Evolutionary conservation across 2,888 invertebrate genomes (phyloP), one percentile per base, ranked within the genome.

Genomic region (Vannuccia rotundouncinata): DNA sequence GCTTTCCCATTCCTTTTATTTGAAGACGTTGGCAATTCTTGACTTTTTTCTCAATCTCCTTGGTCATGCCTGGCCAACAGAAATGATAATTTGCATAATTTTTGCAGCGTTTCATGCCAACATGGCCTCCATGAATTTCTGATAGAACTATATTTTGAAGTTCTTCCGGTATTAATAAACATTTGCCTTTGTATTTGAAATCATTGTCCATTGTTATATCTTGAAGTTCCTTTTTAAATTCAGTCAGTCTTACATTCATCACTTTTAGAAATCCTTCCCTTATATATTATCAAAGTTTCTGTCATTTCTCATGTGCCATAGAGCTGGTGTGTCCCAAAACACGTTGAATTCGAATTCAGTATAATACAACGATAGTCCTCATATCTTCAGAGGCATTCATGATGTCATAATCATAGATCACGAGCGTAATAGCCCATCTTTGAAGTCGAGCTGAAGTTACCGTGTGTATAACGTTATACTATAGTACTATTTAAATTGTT

Each of bases 71-170:
- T 31, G 29, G 29, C 29, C 75, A 75, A 31, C 29, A 75, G 75
- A 29, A 75, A 29, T 29, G 17, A 31, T 13, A 31, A 31, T 29
- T 13, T 10, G 29, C 75, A 31, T 75, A 31, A 31, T 22, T 31
- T 31, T 75, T 75, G 75, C 75, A 75, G 13, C 31, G 17, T 75
- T 75, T 29, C 30, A 75, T 75, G 75, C 75, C 75, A 75, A 75
- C 29, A 31, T 28, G 75, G 31, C 29, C 75, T 13, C 75, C 31
- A 75, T 75, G 28, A 75, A 75, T 75, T 31, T 75, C 25, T 31
- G 2, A 31, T 31, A 75, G 29, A 17, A 75, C 75, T 29, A 27
- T 29, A 31, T 75, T 29, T 31, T 75, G 25, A 5, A 5, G 5
- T 75, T 31, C 30, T 22, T 75, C 30, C 5, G 25, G 25, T 5